Evolutionary conservation across 2,797 vertebrate genomes (phyloP).

Genomic region (Arnoldichthys spilopterus): DNA sequence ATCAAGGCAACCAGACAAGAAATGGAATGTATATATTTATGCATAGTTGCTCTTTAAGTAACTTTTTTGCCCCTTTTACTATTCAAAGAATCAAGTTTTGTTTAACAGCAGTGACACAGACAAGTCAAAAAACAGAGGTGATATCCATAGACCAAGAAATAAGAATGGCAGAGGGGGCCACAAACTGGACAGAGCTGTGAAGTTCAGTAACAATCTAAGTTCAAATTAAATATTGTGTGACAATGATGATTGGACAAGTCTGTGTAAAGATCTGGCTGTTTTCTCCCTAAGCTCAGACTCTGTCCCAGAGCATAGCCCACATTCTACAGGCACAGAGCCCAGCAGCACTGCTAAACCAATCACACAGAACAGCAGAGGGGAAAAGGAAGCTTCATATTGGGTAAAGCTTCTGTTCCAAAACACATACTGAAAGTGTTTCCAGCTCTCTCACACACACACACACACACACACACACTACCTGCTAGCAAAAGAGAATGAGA

Average conservation of each 20-base stretch:
- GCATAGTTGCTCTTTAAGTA: no score
- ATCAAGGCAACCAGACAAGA: no score
- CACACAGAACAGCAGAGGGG: constrained; percentile 26
- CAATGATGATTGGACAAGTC: constrained; percentile 33
- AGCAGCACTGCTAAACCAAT: constrained; percentile 36
- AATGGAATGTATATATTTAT: no score
- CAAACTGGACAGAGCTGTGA: background rate
- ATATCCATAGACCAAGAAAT: background rate
- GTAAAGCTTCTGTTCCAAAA: constrained; percentile 25
- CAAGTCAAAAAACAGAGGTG: background rate
- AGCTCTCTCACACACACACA: constrained; percentile 29
- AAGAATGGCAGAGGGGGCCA: background rate
- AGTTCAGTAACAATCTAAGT: no score
- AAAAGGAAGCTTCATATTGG: constrained; percentile 8
- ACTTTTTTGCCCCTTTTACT: no score
- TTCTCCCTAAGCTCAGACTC: constrained; percentile 66
- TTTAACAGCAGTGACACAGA: no score
- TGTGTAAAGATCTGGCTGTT: constrained; percentile 50
- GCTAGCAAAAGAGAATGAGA: background rate
- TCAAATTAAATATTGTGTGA: background rate
- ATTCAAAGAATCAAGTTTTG: no score
- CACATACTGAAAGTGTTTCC: constrained; percentile 19
- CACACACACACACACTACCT: constrained; percentile 19
- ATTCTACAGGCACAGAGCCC: constrained; percentile 49
- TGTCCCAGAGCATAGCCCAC: constrained; percentile 60